Percentiles rank a stretch among this genome's conserved stretches.
phyloP scores from a whole-genome alignment of 1,140 invertebrate genomes.

The Drosophila parabipectinata region DNA sequence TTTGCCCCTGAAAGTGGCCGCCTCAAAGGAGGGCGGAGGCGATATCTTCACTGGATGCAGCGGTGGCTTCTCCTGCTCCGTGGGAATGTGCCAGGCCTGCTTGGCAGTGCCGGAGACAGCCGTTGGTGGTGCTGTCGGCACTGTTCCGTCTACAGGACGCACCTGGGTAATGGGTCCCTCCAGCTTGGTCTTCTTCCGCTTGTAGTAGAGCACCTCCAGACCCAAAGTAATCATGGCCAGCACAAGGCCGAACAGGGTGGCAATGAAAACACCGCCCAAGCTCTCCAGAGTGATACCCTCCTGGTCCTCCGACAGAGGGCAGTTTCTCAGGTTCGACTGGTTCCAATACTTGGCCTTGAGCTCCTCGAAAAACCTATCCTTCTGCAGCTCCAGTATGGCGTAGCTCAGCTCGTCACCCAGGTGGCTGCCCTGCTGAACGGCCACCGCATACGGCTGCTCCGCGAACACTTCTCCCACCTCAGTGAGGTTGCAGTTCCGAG shows the following conservation, averaged over 20 bases:
- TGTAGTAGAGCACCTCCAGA: constrained; percentile 92
- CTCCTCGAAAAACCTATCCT: constrained; percentile 92
- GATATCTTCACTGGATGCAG: constrained; percentile 22
- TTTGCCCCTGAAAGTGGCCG: constrained; percentile 57
- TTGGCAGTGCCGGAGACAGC: constrained; percentile 11
- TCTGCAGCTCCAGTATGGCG: constrained; percentile 92
- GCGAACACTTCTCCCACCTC: constrained; percentile 95
- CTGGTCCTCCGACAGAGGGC: constrained; percentile 90
- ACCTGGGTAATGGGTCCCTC: constrained; percentile 53
- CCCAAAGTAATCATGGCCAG: constrained; percentile 92
- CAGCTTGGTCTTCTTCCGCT: constrained; percentile 77
- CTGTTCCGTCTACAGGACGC: constrained; percentile 25
- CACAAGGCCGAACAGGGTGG: constrained; percentile 92
- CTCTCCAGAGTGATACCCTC: constrained; percentile 95
- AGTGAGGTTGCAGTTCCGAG: constrained; percentile 92
- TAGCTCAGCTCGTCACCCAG: constrained; percentile 90
- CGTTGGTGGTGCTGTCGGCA: constrained; percentile 18
- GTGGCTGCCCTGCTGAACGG: constrained; percentile 93
- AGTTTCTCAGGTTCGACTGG: constrained; percentile 87
- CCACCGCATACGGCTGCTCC: constrained; percentile 94
- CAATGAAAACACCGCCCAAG: constrained; percentile 95
- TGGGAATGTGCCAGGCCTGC: constrained; percentile 42
- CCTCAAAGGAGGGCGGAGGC: constrained; percentile 71
- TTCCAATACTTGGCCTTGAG: constrained; percentile 93
- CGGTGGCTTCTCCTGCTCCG: constrained; percentile 11